These are phyloP conservation scores for Latheticus oryzae DNA, from an alignment of 2,888 invertebrate genomes.

Conservation along the genomic window DNA sequence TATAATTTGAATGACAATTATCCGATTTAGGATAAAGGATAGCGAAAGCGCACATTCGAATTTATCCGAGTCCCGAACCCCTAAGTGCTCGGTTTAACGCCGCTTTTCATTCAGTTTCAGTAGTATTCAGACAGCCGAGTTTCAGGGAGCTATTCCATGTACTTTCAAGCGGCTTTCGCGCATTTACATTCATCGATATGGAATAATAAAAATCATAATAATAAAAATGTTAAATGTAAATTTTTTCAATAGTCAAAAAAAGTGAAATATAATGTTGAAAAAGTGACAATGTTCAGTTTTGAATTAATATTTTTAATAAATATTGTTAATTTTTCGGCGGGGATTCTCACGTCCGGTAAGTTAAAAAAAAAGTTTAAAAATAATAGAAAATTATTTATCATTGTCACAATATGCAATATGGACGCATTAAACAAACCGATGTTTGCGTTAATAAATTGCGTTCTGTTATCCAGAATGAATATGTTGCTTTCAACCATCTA, in stretches of 20 bases:
- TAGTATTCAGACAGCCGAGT: constrained; percentile 24
- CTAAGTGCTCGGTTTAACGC: constrained; percentile 29
- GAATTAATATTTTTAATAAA: too few species aligned
- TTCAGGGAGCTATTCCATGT: constrained; percentile 24
- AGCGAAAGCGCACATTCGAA: constrained; percentile 36
- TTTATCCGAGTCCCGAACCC: constrained; percentile 27
- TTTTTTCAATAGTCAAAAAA: too few species aligned
- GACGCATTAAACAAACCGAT: constrained; percentile 34
- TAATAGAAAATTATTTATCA: constrained; percentile 7
- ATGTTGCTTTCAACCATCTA: constrained; percentile 45
- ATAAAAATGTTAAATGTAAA: too few species aligned
- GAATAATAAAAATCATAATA: neutral
- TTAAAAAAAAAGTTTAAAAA: constrained; percentile 13
- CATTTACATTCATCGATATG: too few species aligned
- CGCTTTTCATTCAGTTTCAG: constrained; percentile 36
- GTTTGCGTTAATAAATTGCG: constrained; percentile 36
- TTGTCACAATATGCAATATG: constrained; percentile 2
- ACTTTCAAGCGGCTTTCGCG: constrained; percentile 5
- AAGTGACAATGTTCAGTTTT: too few species aligned
- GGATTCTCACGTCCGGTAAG: constrained; percentile 52
- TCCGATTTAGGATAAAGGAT: constrained; percentile 12
- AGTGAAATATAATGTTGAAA: too few species aligned
- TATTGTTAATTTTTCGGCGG: constrained; percentile 43
- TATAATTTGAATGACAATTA: neutral
- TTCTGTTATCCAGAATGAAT: constrained; percentile 35